phyloP scores from a whole-genome alignment of 2,113 vertebrate species.

The Elgaria multicarinata region DNA sequence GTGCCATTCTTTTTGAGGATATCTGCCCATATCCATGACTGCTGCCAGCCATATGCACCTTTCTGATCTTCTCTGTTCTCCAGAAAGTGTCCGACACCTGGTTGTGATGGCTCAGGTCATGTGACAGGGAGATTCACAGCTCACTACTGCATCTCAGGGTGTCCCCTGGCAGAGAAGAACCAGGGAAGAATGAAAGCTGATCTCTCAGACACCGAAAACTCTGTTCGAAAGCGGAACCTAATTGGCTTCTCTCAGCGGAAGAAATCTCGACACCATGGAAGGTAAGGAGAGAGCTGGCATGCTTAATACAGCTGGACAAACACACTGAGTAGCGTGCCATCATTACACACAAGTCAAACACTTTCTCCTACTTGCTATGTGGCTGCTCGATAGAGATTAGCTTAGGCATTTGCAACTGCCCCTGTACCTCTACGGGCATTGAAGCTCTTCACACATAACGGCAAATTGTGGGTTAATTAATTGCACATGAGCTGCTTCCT shows the following conservation, averaged over 20 bases:
- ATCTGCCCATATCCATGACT: neutral
- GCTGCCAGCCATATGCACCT: neutral
- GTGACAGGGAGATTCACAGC: slow-evolving; percentile 97
- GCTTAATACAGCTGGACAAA: neutral
- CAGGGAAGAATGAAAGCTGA: slow-evolving; percentile 92
- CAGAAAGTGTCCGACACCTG: slow-evolving; percentile 98
- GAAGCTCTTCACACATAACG: no score
- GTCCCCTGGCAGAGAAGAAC: slow-evolving; percentile 95
- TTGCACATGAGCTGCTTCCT: no score
- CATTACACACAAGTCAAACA: neutral
- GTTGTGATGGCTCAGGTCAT: slow-evolving; percentile 96
- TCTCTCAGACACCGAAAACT: slow-evolving; percentile 87
- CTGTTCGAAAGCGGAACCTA: slow-evolving; percentile 85
- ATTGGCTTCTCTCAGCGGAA: slow-evolving; percentile 90
- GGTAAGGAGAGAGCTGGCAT: slow-evolving; percentile 72
- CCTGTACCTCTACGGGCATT: neutral
- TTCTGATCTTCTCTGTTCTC: slow-evolving; percentile 40
- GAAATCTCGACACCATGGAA: slow-evolving; percentile 93
- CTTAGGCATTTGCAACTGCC: neutral
- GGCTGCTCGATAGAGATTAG: neutral
- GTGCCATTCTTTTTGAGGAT: neutral
- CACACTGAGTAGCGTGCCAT: neutral
- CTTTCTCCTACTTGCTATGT: neutral
- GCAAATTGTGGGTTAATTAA: no score
- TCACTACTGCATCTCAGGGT: slow-evolving; percentile 98